A percentile compares a stretch with the other conserved stretches of the same genome.
Conservation (phyloP, 2,888 invertebrate genomes). For the Catotricha subobsoleta region DNA sequence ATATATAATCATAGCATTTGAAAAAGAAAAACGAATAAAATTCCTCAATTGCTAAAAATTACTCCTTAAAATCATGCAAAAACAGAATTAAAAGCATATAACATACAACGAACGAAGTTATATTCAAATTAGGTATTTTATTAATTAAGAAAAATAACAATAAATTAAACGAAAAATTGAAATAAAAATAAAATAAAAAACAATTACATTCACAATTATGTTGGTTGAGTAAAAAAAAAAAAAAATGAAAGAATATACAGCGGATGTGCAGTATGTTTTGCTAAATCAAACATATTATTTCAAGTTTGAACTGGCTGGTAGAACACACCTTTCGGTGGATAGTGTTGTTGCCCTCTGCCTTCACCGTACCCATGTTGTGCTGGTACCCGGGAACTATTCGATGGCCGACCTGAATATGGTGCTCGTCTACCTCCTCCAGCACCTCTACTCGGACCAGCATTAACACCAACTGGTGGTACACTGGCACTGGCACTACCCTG, state of each 20-base stretch:
- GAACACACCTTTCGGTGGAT: slow-evolving; percentile 48
- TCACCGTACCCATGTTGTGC: slow-evolving; percentile 48
- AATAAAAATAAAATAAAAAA: too few relatives aligned
- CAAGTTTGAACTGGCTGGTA: slow-evolving; percentile 16
- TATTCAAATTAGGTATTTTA: too few relatives aligned
- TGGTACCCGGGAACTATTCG: slow-evolving; percentile 31
- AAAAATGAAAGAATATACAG: neutral
- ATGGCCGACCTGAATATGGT: slow-evolving; percentile 22
- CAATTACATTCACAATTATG: too few relatives aligned
- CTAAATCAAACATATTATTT: neutral
- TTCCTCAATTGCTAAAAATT: too few relatives aligned
- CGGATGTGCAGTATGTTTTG: neutral
- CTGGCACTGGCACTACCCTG: slow-evolving; percentile 16
- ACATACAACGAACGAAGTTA: too few relatives aligned
- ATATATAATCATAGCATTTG: too few relatives aligned
- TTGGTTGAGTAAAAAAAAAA: too few relatives aligned
- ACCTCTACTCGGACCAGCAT: slow-evolving; percentile 6
- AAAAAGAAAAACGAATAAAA: too few relatives aligned
- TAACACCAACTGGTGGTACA: slow-evolving; percentile 4
- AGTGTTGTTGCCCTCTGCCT: slow-evolving; percentile 54
- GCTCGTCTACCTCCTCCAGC: slow-evolving; percentile 17
- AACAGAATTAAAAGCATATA: too few relatives aligned
- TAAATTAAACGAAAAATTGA: too few relatives aligned
- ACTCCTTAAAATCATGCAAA: too few relatives aligned
- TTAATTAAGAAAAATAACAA: too few relatives aligned